Conservation (phyloP, 2,113 vertebrate genomes). For the Arizona elegans region DNA sequence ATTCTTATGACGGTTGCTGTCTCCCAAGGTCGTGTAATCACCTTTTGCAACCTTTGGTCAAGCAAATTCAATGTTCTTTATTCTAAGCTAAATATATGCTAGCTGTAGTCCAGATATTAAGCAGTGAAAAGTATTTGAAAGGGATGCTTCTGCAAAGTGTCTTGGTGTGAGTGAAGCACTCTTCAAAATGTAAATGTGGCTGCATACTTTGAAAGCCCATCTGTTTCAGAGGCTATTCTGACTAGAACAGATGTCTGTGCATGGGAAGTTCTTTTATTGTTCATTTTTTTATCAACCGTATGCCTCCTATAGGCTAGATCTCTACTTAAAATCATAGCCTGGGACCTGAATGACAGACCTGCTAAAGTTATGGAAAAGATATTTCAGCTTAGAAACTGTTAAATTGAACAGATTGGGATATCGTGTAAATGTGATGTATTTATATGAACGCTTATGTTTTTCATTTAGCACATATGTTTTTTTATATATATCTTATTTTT, state of each 20-base stretch:
- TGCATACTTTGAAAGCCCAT: neutral
- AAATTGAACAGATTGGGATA: neutral
- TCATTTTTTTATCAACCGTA: neutral
- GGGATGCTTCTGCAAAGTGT: neutral
- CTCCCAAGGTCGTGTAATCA: neutral
- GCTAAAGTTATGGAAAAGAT: neutral
- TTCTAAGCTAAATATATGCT: neutral
- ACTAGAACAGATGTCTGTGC: neutral
- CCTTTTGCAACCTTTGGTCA: neutral
- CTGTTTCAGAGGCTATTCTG: neutral
- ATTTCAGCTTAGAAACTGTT: neutral
- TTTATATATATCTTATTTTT: no score
- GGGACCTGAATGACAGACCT: neutral
- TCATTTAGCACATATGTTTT: neutral
- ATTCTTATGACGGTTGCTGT: neutral
- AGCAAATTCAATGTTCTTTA: neutral
- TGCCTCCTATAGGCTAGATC: neutral
- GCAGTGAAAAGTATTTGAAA: neutral
- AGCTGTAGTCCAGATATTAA: neutral
- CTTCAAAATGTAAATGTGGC: neutral
- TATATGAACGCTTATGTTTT: neutral
- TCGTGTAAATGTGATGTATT: neutral
- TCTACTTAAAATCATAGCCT: neutral
- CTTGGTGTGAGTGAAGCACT: neutral
- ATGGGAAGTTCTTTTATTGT: neutral